Percentiles rank a stretch among this genome's conserved stretches.
Conservation (phyloP, 2,797 vertebrate genomes). For the Lepilemur ruficaudatus region DNA sequence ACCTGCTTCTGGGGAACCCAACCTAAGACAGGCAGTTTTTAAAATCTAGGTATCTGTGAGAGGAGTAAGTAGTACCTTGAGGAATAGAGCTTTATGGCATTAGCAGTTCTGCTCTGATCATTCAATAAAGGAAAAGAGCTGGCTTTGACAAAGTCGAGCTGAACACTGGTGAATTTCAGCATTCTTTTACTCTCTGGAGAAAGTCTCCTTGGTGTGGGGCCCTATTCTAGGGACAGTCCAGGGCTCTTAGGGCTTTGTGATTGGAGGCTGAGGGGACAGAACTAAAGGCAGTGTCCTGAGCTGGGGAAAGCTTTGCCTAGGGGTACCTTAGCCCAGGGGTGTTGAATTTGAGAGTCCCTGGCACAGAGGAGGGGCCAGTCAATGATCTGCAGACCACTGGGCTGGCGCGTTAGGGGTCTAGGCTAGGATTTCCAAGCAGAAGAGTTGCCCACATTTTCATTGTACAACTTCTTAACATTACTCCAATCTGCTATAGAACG, state of each 20-base stretch:
- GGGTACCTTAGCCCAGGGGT: neutral
- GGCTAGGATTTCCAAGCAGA: neutral
- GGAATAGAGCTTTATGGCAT: neutral
- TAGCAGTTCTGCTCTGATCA: neutral
- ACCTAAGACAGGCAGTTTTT: neutral
- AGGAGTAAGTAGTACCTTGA: neutral
- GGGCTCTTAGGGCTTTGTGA: neutral
- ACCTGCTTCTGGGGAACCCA: neutral
- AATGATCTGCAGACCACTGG: neutral
- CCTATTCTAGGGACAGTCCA: neutral
- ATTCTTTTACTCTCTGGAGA: neutral
- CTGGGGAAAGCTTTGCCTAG: neutral
- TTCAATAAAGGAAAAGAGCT: neutral
- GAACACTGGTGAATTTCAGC: neutral
- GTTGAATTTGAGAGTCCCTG: neutral
- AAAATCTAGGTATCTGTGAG: neutral
- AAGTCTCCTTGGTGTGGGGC: neutral
- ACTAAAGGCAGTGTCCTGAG: neutral
- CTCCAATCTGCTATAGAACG: neutral
- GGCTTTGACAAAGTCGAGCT: neutral
- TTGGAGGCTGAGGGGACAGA: neutral
- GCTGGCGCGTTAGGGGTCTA: neutral
- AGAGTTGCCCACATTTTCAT: neutral
- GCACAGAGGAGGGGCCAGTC: neutral
- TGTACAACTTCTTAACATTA: neutral